phyloP scores from a whole-genome alignment of 1,140 invertebrate genomes.

The Atta texana region DNA sequence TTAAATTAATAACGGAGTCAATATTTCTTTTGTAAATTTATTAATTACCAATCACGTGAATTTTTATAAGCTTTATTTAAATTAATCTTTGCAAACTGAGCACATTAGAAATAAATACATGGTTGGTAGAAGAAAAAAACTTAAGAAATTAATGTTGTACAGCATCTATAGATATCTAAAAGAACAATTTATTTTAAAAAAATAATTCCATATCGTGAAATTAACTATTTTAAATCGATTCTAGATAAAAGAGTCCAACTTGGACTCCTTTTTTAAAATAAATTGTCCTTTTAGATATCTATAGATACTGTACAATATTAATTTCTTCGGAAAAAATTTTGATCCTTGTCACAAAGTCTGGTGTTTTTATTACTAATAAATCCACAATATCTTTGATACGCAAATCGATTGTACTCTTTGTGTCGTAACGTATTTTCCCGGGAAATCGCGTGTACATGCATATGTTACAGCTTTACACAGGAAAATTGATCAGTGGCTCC shows the following conservation, averaged over 20 bases:
- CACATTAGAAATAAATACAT: slow-evolving; percentile 11
- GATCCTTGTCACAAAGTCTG: background rate
- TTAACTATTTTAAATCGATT: slow-evolving; percentile 11
- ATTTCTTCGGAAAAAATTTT: background rate
- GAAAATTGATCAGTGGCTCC: slow-evolving; percentile 47
- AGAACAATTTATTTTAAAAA: slow-evolving; percentile 21
- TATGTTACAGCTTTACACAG: slow-evolving; percentile 12
- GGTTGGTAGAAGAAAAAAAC: background rate
- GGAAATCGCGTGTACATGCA: background rate
- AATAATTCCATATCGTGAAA: background rate
- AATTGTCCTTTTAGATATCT: too few relatives aligned
- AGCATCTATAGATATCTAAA: background rate
- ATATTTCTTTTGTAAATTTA: background rate
- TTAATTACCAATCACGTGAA: background rate
- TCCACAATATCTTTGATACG: background rate
- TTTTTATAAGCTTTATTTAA: slow-evolving; percentile 8
- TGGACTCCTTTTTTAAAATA: too few relatives aligned
- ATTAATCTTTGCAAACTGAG: slow-evolving; percentile 46
- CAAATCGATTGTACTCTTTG: background rate
- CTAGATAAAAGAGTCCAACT: background rate
- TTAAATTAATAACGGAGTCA: slow-evolving; percentile 8
- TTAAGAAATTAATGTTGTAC: slow-evolving; percentile 5
- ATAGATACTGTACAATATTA: too few relatives aligned
- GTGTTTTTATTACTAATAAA: background rate
- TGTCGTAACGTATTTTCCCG: slow-evolving; percentile 2